Evolutionary conservation across 2,113 vertebrate genomes (phyloP), one percentile per base, ranked within the genome.

Genomic region (Colius striatus): DNA sequence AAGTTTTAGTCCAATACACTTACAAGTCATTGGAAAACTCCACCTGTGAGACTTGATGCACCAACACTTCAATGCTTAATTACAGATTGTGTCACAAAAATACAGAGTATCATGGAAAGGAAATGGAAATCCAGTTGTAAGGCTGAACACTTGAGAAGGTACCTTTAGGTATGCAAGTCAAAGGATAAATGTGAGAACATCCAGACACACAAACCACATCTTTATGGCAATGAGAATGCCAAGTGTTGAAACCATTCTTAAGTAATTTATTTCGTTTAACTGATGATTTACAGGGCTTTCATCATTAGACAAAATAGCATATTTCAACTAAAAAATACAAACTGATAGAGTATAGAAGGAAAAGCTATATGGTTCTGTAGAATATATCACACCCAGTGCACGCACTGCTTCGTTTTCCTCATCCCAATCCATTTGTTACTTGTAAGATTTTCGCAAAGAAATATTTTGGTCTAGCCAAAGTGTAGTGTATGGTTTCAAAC

Each of bases 221-320:
- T 85, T 86, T 65, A 75, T 0, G 16, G 53, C 77, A 95, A 95
- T 72, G 68, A 95, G 70, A 96, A 96, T 93, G 63, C 81, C 48
- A 93, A 88, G 51, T 92, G 71, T 85, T 96, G 86, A 97, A 97
- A 96, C 94, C 75, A 29, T 97, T 97, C 93, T 97, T 90, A 94
- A 91, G 96, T 86, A 91, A 97, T 98, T 98, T 98, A 98, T 98
- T 98, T 97, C 65, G 94, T 97, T 97, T 97, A 66, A 92, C 90
- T 82, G 63, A 95, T 43, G 90, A 98, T 98, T 98, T 98, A 98
- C 98, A 98, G 95, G 95, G 96, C 66, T 92, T 98, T 98, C 96
- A 97, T 98, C 97, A 97, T 93, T 97, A 96, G 96, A 97, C 94
- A 98, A 98, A 98, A 98, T 98, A 98, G 96, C 53, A 45, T 97